Base-by-base conservation (phyloP, 2,797 vertebrate genomes). In the Enteromius treurensis region DNA sequence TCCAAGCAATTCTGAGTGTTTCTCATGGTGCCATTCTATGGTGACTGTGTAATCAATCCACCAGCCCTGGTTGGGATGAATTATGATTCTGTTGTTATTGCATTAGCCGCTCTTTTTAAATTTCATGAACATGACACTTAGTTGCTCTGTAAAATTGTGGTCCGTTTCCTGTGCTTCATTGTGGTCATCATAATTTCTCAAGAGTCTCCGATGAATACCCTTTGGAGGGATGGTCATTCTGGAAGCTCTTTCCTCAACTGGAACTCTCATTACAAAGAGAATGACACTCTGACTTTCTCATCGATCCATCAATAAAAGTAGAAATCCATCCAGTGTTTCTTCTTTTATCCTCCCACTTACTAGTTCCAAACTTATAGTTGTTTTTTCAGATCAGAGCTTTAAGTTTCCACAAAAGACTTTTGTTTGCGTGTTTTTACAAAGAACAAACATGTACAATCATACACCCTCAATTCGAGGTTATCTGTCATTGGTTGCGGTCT, bases 261-360 rank as follows among this genome's bases (percentile, higher is more conserved):
- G 53, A 82, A 32, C 81, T 82, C 45, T 80, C 60, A 89, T 86
- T 69, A 84, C 83, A 23, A 23, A 71, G n/a, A 23, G 79, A 85
- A 85, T 88, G 74, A 21, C 65, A 17, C 32, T 83, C 89, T 86
- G 90, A 91, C 88, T 89, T 87, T 89, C 82, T 89, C 90, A 85
- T 92, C 88, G 89, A 49, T 45, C 62, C 74, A 85, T 80, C 77
- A 87, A 86, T 88, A 40, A 42, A 90, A 90, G 84, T 83, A 82
- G 51, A 70, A 86, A 88, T 84, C 71, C 71, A 79, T 89, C 47
- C n/a, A 23, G 58, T 64, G 26, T 0, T 76, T 64, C 45, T 62
- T 79, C 70, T 67, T 86, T 34, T 70, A 51, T 81, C 84, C 73
- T 77, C 42, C 55, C 42, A n/a, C 65, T 40, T 23, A 55, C 17